Evolutionary conservation across 2,113 vertebrate species (phyloP).

Genomic region (Nymphicus hollandicus): DNA sequence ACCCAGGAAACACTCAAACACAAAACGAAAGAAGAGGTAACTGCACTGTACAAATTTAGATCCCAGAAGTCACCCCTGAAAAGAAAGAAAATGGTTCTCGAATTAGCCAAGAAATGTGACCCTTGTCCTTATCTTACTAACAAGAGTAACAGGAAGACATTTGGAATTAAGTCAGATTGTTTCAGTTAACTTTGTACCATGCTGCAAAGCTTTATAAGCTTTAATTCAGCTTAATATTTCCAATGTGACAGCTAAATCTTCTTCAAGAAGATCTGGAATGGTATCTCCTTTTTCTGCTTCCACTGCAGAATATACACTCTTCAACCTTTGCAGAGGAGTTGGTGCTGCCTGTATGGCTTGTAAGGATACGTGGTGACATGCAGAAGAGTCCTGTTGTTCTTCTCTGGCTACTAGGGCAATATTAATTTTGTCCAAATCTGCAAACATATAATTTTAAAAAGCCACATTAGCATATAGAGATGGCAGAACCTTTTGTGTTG

Average conservation of each 20-base stretch:
- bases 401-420: background rate
- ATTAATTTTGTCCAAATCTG: background rate
- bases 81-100: background rate
- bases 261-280: background rate
- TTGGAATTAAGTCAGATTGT: background rate
- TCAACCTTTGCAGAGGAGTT: background rate
- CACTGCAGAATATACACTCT: background rate
- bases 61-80: background rate
- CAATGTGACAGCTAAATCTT: background rate
- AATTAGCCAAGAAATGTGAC: background rate
- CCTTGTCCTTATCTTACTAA: background rate
- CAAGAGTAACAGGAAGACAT: background rate
- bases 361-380: background rate
- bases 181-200: background rate
- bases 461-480: rapidly evolving
- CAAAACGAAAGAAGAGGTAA: background rate
- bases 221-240: background rate
- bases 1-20: background rate
- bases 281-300: background rate
- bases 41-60: background rate
- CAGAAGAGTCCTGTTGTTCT: background rate
- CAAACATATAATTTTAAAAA: background rate
- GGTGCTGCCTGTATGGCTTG: background rate
- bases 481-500: background rate
- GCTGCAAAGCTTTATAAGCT: background rate